Evolutionary conservation across 2,113 vertebrate genomes (phyloP), one percentile per base, ranked within the genome.

Genomic region (Bubalus kerabau): DNA sequence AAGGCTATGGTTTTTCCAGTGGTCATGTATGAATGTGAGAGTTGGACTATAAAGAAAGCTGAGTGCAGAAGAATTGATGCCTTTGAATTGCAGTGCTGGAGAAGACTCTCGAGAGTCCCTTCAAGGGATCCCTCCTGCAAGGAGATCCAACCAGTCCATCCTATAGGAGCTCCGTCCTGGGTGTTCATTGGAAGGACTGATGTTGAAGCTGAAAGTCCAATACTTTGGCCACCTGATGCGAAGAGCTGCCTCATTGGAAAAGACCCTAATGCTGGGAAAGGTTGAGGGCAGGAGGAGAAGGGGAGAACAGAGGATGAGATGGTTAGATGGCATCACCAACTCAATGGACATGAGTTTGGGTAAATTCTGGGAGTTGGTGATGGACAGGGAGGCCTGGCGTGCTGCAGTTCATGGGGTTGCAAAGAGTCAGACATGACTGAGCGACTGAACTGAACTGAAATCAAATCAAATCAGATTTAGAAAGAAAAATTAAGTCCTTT

Each of bases 391-490:
- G n/a, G 17, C n/a, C n/a, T 71, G n/a, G 64, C 9, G 5, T 36
- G n/a, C 64, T 71, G 17, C 8, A 16, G n/a, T 71, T 71, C 64
- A 71, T 71, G 17, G 17, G 17, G 17, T 71, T n/a, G 9, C 64
- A 71, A 71, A 71, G 9, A 71, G n/a, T 71, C n/a, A 71, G 9
- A 71, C n/a, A 36, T 0, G 64, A 21, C 32, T 67, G 32, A 67
- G n/a, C 0, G 4, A 71, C 17, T 71, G 64, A 71, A 36, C n/a
- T 21, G 17, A 36, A 36, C 17, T 12, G 64, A 67, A 71, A 71
- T n/a, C 1, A 96, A 91, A 76, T 85, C 74, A 95, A 98, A 90
- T 88, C 36, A 87, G 23, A 85, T 92, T 46, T 50, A 95, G 30
- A 90, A 67, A 93, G 13, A 91, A 82, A 6, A 50, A 19, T 64